Percentiles rank a stretch among this genome's conserved stretches.
Conservation (phyloP, 2,797 vertebrate species). For the Pterois miles region DNA sequence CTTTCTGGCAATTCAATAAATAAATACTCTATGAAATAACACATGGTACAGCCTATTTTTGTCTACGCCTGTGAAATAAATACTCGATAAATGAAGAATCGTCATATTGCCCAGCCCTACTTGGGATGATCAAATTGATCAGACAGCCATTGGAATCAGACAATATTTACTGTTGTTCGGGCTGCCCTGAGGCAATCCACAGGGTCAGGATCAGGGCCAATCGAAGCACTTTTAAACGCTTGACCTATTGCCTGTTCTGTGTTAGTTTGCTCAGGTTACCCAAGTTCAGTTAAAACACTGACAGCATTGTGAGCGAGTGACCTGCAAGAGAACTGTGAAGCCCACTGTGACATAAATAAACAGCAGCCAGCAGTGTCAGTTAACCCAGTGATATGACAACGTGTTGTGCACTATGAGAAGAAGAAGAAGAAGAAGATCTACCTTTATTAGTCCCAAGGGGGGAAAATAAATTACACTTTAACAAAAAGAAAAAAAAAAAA, state of each 20-base stretch:
- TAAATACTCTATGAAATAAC: too few relatives aligned
- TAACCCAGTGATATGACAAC: background rate
- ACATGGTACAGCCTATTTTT: too few relatives aligned
- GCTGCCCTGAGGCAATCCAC: background rate
- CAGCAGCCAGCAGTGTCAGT: background rate
- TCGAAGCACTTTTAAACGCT: background rate
- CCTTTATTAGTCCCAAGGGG: too few relatives aligned
- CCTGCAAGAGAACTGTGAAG: background rate
- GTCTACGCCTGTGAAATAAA: too few relatives aligned
- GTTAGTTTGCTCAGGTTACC: background rate
- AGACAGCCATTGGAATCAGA: background rate
- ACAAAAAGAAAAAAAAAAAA: too few relatives aligned
- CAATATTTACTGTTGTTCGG: background rate
- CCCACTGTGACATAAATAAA: slow-evolving; percentile 1
- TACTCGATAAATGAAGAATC: too few relatives aligned
- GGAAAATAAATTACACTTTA: too few relatives aligned
- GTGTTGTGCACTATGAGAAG: background rate
- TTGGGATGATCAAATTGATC: background rate
- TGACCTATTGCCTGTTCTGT: background rate
- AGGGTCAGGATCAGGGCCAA: background rate
- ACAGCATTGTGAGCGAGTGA: background rate
- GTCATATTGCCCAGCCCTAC: too few relatives aligned
- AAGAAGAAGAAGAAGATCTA: too few relatives aligned
- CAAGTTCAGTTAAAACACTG: background rate
- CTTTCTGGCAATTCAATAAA: too few relatives aligned